phyloP scores from a whole-genome alignment of 2,113 vertebrate genomes.

The Bombycilla garrulus region DNA sequence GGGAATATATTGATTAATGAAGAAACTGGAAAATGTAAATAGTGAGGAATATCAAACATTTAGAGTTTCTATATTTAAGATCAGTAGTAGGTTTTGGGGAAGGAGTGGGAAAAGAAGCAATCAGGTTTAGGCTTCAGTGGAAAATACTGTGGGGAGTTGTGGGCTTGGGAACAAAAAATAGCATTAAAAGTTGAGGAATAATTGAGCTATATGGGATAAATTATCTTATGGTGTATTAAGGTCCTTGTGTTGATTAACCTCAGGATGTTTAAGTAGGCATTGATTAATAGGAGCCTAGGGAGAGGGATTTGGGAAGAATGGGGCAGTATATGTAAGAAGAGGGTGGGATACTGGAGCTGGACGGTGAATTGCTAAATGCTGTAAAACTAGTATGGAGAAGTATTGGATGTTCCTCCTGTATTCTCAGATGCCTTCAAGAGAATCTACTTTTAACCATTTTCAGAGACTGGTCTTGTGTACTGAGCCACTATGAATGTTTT shows the following conservation, averaged over 20 bases:
- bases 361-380: neutral
- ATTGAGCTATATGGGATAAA: neutral
- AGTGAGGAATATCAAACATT: neutral
- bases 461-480: neutral
- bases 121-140: neutral
- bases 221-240: neutral
- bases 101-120: neutral
- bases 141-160: neutral
- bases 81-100: neutral
- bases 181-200: neutral
- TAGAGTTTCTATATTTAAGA: neutral
- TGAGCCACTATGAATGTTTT: neutral
- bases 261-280: neutral
- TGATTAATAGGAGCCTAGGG: neutral
- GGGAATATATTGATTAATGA: neutral
- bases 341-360: neutral
- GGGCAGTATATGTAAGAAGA: neutral
- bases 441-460: neutral
- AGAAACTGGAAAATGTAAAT: neutral
- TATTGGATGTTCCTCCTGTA: neutral
- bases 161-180: neutral
- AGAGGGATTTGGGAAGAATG: neutral
- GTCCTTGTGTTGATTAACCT: neutral
- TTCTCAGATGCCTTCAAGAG: neutral
- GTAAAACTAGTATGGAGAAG: neutral